These are phyloP conservation scores for Andrena dorsata DNA, from an alignment of 2,888 invertebrate genomes.

Conservation along the genomic window DNA sequence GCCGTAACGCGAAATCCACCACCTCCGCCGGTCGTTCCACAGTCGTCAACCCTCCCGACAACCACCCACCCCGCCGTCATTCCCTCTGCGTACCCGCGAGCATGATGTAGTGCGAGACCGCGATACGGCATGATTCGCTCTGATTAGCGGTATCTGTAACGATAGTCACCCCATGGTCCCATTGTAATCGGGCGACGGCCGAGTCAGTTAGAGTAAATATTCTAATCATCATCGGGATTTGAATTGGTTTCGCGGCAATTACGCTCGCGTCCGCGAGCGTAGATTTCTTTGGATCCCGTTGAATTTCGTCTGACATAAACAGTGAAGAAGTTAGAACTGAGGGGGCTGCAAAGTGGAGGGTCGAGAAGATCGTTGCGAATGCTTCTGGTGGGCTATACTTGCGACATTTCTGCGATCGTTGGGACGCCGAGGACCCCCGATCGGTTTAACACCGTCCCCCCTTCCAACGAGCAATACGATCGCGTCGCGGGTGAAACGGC, in stretches of 20 bases:
- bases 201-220: slow-evolving; percentile 48
- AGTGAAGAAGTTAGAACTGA: too few relatives aligned
- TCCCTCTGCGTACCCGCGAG: slow-evolving; percentile 57
- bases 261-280: neutral
- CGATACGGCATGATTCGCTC: slow-evolving; percentile 83
- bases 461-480: neutral
- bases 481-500: slow-evolving; percentile 6
- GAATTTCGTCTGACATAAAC: too few relatives aligned
- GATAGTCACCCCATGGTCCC: slow-evolving; percentile 78
- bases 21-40: slow-evolving; percentile 72
- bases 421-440: too few relatives aligned
- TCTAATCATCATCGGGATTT: slow-evolving; percentile 30
- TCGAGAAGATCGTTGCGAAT: too few relatives aligned
- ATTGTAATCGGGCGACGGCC: slow-evolving; percentile 75
- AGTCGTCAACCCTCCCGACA: slow-evolving; percentile 56
- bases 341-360: too few relatives aligned
- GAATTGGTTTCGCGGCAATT: neutral
- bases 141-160: slow-evolving; percentile 84
- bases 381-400: too few relatives aligned
- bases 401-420: too few relatives aligned
- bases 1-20: slow-evolving; percentile 78
- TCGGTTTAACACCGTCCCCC: too few relatives aligned
- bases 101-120: slow-evolving; percentile 77
- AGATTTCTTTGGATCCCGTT: too few relatives aligned
- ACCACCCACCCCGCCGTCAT: slow-evolving; percentile 15